Evolutionary conservation across 2,888 invertebrate species (phyloP).

Genomic region (Polydesmus complanatus): DNA sequence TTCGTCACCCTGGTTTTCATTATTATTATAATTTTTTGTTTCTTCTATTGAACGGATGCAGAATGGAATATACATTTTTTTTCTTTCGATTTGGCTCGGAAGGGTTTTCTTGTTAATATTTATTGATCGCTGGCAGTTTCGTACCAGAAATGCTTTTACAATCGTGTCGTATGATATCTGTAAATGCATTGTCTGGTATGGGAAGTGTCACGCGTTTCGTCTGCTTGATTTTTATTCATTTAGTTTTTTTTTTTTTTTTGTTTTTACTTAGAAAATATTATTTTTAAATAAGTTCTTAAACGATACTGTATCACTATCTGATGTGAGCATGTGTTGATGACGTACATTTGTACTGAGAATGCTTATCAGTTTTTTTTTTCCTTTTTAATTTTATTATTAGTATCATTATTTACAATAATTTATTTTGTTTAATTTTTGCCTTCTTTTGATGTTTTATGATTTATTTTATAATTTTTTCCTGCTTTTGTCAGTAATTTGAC

Average conservation of each 20-base stretch:
- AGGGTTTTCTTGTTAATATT: neutral
- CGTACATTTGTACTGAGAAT: no score
- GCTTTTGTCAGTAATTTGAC: no score
- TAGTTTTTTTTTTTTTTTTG: conserved; percentile 1
- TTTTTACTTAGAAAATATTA: neutral
- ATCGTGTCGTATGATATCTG: conserved; percentile 51
- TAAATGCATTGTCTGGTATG: conserved; percentile 99
- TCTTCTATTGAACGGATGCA: no score
- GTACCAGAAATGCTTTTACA: conserved; percentile 99
- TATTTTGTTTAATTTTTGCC: neutral
- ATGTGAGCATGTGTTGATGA: neutral
- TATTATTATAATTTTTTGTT: no score
- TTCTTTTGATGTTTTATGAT: neutral
- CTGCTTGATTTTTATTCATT: conserved; percentile 1
- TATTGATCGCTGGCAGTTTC: conserved; percentile 44
- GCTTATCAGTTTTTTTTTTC: no score
- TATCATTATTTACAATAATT: no score
- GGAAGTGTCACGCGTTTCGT: conserved; percentile 15
- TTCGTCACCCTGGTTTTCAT: no score
- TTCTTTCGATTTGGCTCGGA: neutral
- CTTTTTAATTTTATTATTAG: no score
- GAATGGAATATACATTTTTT: no score
- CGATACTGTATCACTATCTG: neutral
- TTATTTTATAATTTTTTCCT: no score
- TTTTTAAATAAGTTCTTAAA: neutral